Conservation (phyloP, 2,797 vertebrate genomes). For the Meriones psammophilus region DNA sequence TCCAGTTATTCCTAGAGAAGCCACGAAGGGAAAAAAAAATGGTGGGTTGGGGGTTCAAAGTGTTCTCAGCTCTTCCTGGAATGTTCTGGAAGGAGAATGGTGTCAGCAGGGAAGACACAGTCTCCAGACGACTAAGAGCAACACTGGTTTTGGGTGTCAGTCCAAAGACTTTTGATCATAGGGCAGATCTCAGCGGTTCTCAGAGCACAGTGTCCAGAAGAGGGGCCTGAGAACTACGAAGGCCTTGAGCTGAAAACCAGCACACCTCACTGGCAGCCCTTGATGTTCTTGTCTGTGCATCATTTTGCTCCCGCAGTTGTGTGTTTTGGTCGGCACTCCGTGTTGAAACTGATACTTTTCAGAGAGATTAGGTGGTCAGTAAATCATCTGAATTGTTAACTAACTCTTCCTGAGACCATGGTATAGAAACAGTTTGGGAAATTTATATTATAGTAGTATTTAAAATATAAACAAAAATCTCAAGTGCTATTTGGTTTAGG, state of each 20-base stretch:
- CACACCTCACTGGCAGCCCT: neutral
- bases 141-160: neutral
- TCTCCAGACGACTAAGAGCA: neutral
- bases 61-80: neutral
- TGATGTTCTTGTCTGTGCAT: slow-evolving; percentile 61
- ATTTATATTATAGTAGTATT: neutral
- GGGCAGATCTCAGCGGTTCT: neutral
- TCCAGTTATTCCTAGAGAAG: neutral
- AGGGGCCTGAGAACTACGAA: neutral
- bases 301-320: slow-evolving; percentile 47
- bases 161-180: neutral
- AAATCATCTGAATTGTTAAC: neutral
- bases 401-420: neutral
- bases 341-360: slow-evolving; percentile 43
- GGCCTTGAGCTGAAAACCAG: neutral
- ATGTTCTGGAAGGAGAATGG: neutral
- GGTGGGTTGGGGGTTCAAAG: too few species aligned
- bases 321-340: neutral
- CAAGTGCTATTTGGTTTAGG: neutral
- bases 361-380: slow-evolving; percentile 42
- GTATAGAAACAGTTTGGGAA: slow-evolving; percentile 39
- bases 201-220: neutral
- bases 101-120: too few species aligned
- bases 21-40: slow-evolving; percentile 7
- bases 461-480: slow-evolving; percentile 21